phyloP scores from a whole-genome alignment of 2,113 vertebrate species.

The Diphyllodes magnificus region DNA sequence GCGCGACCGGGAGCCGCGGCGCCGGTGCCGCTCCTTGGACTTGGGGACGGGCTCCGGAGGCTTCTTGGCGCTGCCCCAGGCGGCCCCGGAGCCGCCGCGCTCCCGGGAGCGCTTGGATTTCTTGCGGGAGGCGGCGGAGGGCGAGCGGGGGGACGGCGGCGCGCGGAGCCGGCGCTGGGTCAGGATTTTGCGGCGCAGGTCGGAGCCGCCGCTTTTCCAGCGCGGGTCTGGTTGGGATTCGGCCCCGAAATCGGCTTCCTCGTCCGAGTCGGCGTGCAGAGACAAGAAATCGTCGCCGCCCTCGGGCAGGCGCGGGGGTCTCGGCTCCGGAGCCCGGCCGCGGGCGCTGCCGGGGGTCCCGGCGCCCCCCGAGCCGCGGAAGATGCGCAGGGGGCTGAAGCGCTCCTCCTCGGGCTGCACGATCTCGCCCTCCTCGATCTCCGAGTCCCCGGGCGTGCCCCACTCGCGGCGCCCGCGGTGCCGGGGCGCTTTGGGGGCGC shows the following conservation, averaged over 20 bases:
- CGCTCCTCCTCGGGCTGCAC: conserved; percentile 72
- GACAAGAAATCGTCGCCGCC: conserved; percentile 78
- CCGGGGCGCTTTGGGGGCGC: background rate
- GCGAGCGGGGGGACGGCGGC: conserved; percentile 20
- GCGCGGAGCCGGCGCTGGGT: conserved; percentile 82
- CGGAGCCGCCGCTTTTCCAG: conserved; percentile 68
- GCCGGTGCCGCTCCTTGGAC: too few species aligned
- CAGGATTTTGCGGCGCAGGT: conserved; percentile 84
- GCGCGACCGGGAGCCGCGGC: too few species aligned
- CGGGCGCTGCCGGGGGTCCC: background rate
- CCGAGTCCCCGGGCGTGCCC: conserved; percentile 63
- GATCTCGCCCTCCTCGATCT: conserved; percentile 91
- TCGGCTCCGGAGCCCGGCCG: background rate
- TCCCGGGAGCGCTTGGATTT: conserved; percentile 55
- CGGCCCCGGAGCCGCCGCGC: background rate
- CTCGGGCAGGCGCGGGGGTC: conserved; percentile 78
- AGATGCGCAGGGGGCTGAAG: conserved; percentile 42
- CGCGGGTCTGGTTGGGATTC: conserved; percentile 62
- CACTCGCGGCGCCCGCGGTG: background rate
- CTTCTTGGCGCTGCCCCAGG: conserved; percentile 14
- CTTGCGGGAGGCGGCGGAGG: conserved; percentile 27
- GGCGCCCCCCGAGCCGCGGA: background rate
- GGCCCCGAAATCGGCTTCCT: conserved; percentile 64
- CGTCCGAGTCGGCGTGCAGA: conserved; percentile 68
- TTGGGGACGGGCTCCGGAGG: background rate